Base-by-base conservation (phyloP, 2,113 vertebrate genomes). In the Psettodes erumei region DNA sequence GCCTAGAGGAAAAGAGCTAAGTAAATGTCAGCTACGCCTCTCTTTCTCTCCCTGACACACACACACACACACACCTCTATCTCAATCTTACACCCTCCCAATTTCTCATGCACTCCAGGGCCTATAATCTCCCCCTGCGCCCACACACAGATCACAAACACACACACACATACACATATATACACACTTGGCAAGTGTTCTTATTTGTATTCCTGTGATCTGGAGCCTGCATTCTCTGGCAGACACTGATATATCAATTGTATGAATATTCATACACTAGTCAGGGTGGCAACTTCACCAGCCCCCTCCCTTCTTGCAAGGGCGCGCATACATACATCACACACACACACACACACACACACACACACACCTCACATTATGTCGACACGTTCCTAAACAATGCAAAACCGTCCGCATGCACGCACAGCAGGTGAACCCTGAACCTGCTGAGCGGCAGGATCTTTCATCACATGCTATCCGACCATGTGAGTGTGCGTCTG, bases 171-270 rank as follows among this genome's bases (percentile, higher is more conserved):
- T 58, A 75, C 53, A 66, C 27, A 51, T 70, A 74, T 67, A 72
- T 66, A 67, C 75, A 79, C 37, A 64, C 19, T 64, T 68, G 77
- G 86, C 76, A 82, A 75, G 70, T 83, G 79, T 77, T 82, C 82
- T 87, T 88, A 91, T 93, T 93, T 89, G 86, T 91, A 90, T 93
- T 92, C 87, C 80, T 87, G 79, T 40, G 68, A 89, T 90, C 85
- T 87, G 77, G 64, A 84, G 79, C 77, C 76, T 77, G 68, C 43
- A 48, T 81, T 89, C 65, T 71, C 79, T 86, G 83, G 81, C 84
- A 88, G 74, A 84, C 79, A 79, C 77, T 82, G 89, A 89, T 85
- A 83, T 63, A 82, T 86, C 85, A 82, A 69, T 69, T 21, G 38
- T 75, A 88, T 89, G 88, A 92, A 93, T 92, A 93, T 93, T 92